Evolutionary conservation across 2,888 invertebrate genomes (phyloP).

Genomic region (Nebria salina): DNA sequence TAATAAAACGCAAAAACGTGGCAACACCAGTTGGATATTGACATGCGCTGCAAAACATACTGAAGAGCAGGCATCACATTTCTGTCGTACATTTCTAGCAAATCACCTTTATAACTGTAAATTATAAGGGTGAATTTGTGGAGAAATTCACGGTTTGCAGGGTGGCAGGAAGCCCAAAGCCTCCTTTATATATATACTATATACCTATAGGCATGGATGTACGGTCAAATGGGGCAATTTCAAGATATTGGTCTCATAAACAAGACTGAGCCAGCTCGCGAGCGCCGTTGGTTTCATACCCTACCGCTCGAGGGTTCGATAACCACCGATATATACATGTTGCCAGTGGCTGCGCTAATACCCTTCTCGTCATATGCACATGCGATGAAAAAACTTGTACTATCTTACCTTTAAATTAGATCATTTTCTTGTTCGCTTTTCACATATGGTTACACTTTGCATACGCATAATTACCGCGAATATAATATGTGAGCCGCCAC

Average conservation of each 20-base stretch:
- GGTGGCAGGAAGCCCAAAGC: slow-evolving; percentile 30
- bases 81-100: slow-evolving; percentile 36
- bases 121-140: slow-evolving; percentile 45
- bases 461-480: too few relatives aligned
- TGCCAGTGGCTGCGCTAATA: background rate
- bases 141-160: slow-evolving; percentile 38
- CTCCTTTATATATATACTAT: slow-evolving; percentile 5
- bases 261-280: slow-evolving; percentile 40
- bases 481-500: background rate
- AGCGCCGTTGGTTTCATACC: background rate
- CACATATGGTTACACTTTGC: too few relatives aligned
- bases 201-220: slow-evolving; percentile 47
- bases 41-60: background rate
- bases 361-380: too few relatives aligned
- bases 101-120: slow-evolving; percentile 45
- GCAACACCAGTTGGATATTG: slow-evolving; percentile 1
- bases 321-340: slow-evolving; percentile 28
- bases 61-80: slow-evolving; percentile 26
- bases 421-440: too few relatives aligned
- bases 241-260: slow-evolving; percentile 48
- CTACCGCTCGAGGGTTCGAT: slow-evolving; percentile 24
- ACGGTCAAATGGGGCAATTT: slow-evolving; percentile 48
- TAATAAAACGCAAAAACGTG: background rate
- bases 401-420: too few relatives aligned
- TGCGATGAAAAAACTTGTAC: too few relatives aligned